Base-by-base conservation (phyloP, 2,888 invertebrate species). In the Trisateles emortualis region DNA sequence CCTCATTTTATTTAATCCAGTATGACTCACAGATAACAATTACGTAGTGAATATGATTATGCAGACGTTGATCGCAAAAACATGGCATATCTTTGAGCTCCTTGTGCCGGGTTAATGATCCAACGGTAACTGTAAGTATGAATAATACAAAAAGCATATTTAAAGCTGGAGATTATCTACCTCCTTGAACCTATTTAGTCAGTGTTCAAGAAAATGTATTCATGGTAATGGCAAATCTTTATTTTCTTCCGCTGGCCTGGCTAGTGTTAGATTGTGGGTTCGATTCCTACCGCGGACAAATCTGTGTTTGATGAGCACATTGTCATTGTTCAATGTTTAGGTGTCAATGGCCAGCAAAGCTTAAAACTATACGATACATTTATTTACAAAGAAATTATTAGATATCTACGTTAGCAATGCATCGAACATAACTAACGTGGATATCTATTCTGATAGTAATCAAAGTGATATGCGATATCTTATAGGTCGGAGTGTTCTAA, bases 131-230 rank as follows among this genome's bases (percentile, higher is more conserved):
- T 22, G 32, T 32, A 48, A 24, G 44, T 10, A 10, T 22, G 6
- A 40, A 11, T 54, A 59, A 59, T 52, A 64, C 10, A 59, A 64
- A 46, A 39, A 33, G 13, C 36, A 41, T 57, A 29, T 22, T 35
- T 49, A 45, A 42, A 56, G 57, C 19, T 50, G 59, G 38, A n/a
- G n/a, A 24, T 14, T 13, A 14, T 40, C 64, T 63, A 29, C 17
- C 45, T 42, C 53, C 51, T 26, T 14, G 14, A 40, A 24, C 16
- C 16, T 50, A 55, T 59, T 40, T 13, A 11, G 14, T 22, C 13
- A 22, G 8, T 3, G 11, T 40, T 11, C 13, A 24, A 13, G 58
- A 52, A n/a, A n/a, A n/a, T 5, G 2, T 62, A 61, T 60, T 65
- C 56, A 46, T 64, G 54, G 30, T 39, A 53, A 38, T 16, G 16